A percentile compares a stretch with the other conserved stretches of the same genome.
Conservation (phyloP, 1,140 invertebrate species). For the Caenorhabditis briggsae region DNA sequence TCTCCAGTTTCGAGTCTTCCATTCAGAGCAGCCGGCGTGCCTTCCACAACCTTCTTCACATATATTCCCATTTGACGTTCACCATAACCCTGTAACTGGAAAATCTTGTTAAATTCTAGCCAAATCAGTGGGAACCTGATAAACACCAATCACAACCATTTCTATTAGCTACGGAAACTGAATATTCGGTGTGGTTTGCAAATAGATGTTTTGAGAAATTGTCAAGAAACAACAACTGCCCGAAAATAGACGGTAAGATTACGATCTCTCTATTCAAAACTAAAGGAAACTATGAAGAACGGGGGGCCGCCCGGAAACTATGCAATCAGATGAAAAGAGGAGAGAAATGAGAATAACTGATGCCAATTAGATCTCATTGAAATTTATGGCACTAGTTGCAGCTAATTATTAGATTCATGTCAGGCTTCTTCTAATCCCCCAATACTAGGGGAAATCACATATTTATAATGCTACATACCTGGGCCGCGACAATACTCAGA, state of each 20-base stretch:
- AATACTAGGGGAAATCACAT: too few relatives aligned
- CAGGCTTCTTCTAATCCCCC: background rate
- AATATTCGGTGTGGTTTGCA: background rate
- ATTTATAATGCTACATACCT: conserved; percentile 66
- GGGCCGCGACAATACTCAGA: conserved; percentile 76
- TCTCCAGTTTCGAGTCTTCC: conserved; percentile 94
- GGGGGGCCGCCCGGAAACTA: background rate
- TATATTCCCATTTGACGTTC: conserved; percentile 74
- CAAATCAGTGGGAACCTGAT: conserved; percentile 58
- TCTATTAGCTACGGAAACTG: background rate
- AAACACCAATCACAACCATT: conserved; percentile 58
- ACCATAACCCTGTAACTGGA: conserved; percentile 68
- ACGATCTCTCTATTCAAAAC: background rate
- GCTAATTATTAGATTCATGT: conserved; percentile 10
- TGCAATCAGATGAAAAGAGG: background rate
- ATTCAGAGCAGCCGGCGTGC: conserved; percentile 81
- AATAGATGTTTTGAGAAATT: background rate
- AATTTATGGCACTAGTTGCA: background rate
- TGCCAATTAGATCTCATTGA: conserved; percentile 16
- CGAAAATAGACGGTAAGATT: background rate
- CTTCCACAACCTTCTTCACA: conserved; percentile 77
- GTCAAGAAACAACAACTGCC: too few relatives aligned
- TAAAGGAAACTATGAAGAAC: background rate
- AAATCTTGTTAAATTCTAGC: background rate
- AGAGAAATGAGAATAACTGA: conserved; percentile 48